These are phyloP conservation scores for Poeciliopsis gracilis DNA, from an alignment of 2,797 vertebrate species.

Conservation along the genomic window DNA sequence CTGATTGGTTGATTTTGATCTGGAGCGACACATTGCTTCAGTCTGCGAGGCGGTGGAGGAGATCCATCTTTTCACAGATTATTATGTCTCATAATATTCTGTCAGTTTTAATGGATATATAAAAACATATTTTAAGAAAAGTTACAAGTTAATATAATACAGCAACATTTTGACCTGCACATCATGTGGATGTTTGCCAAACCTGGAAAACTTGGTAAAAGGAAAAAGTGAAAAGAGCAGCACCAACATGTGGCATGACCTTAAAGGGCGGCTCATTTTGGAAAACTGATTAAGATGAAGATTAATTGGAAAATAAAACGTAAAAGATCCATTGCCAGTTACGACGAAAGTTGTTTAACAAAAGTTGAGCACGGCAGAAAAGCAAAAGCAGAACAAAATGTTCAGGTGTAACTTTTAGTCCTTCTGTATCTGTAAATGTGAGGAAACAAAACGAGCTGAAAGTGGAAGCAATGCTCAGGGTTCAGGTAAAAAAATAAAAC, in stretches of 20 bases:
- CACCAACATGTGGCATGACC: not conserved
- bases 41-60: too few relatives aligned
- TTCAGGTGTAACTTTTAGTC: not conserved
- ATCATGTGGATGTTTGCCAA: not conserved
- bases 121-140: too few relatives aligned
- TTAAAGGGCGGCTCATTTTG: not conserved
- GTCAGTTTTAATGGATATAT: too few relatives aligned
- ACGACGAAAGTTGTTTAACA: not conserved
- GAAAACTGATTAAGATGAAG: not conserved
- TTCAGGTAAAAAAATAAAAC: not conserved
- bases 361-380: not conserved
- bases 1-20: too few relatives aligned
- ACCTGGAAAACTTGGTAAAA: not conserved
- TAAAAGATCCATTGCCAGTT: not conserved
- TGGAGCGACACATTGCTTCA: too few relatives aligned
- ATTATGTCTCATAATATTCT: too few relatives aligned
- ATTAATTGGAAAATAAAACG: not conserved
- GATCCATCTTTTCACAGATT: too few relatives aligned
- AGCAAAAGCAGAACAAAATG: not conserved
- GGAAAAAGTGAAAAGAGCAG: not conserved
- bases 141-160: not conserved
- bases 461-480: not conserved
- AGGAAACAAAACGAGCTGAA: not conserved
- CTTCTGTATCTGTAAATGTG: not conserved
- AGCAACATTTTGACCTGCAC: not conserved